Evolutionary conservation across 2,888 invertebrate genomes (phyloP).

Genomic region (Polyommatus icarus): DNA sequence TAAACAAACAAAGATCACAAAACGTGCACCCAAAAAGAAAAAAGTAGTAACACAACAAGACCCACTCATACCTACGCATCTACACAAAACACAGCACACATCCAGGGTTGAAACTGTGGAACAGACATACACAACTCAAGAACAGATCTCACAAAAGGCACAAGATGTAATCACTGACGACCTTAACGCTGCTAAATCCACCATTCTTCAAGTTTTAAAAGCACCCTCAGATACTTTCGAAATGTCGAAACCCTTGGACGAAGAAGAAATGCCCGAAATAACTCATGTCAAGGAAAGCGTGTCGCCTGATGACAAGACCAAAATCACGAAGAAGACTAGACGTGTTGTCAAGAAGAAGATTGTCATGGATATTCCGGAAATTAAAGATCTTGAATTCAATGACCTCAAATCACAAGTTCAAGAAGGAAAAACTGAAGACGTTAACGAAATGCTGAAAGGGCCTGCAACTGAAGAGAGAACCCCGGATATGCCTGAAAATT

Average conservation of each 20-base stretch:
- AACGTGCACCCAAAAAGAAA: too few species aligned
- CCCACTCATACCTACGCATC: too few species aligned
- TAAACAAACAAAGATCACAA: too few species aligned
- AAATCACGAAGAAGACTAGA: not conserved
- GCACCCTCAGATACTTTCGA: too few species aligned
- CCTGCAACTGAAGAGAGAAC: constrained; percentile 38
- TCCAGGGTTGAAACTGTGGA: too few species aligned
- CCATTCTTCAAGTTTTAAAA: too few species aligned
- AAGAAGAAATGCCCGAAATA: constrained; percentile 48
- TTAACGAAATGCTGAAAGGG: constrained; percentile 44
- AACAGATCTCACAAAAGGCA: too few species aligned
- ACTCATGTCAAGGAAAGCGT: constrained; percentile 35
- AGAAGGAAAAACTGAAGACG: constrained; percentile 37
- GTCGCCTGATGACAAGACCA: not conserved
- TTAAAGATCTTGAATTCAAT: constrained; percentile 31
- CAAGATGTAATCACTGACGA: too few species aligned
- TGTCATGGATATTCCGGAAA: not conserved
- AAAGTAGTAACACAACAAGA: too few species aligned
- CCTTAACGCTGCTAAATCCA: too few species aligned
- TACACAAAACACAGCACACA: too few species aligned
- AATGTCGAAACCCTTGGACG: constrained; percentile 25
- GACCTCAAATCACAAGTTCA: constrained; percentile 33
- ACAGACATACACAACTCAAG: too few species aligned
- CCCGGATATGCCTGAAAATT: constrained; percentile 54
- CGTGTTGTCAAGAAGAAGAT: not conserved